Percentiles rank a stretch among this genome's conserved stretches.
phyloP scores from a whole-genome alignment of 2,797 vertebrate genomes.

The Percopsis omiscomaycus region DNA sequence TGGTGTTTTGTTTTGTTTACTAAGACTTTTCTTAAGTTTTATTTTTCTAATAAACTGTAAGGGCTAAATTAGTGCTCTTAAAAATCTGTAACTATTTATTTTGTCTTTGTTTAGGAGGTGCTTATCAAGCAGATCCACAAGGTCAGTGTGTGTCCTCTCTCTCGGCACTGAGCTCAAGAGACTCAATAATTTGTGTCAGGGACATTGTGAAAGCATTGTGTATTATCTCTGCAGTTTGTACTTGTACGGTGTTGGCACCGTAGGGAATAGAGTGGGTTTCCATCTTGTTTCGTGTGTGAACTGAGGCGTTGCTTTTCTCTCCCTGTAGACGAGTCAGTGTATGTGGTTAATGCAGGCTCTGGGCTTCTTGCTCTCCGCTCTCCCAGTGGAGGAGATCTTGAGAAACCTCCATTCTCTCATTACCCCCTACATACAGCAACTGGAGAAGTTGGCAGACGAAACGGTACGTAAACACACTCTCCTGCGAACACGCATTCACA shows the following conservation, averaged over 20 bases:
- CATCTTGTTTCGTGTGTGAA: conserved; percentile 8
- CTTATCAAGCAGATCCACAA: conserved; percentile 99
- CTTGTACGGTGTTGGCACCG: conserved; percentile 4
- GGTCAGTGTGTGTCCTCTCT: conserved; percentile 77
- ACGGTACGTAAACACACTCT: conserved; percentile 74
- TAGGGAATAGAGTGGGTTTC: conserved; percentile 8
- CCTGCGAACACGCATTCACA: conserved; percentile 9
- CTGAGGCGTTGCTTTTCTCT: conserved; percentile 6
- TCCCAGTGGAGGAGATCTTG: conserved; percentile 97
- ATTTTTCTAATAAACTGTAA: conserved; percentile 11
- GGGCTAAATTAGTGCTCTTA: conserved; percentile 7
- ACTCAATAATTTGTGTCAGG: background rate
- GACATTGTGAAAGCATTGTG: conserved; percentile 13
- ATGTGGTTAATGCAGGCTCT: conserved; percentile 99
- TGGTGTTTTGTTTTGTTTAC: background rate
- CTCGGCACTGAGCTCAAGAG: conserved; percentile 6
- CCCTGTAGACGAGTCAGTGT: conserved; percentile 92
- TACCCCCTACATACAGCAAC: conserved; percentile 97
- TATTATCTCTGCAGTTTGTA: conserved; percentile 19
- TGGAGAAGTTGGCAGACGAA: conserved; percentile 96
- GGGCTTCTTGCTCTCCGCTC: conserved; percentile 94
- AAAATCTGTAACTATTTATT: conserved; percentile 18
- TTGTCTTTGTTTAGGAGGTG: conserved; percentile 83
- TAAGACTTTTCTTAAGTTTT: background rate
- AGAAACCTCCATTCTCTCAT: conserved; percentile 97